Evolutionary conservation across 2,888 invertebrate species (phyloP).

Genomic region (Alcis repandata): DNA sequence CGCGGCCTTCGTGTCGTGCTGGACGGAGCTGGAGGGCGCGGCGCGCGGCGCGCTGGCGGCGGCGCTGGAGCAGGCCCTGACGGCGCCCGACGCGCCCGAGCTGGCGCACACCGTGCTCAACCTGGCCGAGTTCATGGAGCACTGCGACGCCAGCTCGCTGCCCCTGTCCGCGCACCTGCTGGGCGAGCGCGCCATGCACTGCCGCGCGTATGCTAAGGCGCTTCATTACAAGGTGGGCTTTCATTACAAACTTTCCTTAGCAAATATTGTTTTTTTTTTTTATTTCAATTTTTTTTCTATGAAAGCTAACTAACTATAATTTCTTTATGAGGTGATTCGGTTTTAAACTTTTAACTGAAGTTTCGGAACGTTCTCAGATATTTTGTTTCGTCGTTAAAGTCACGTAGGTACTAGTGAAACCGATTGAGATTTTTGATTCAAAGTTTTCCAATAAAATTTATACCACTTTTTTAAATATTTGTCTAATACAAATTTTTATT

Average conservation of each 20-base stretch:
- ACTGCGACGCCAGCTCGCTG: slow-evolving; percentile 98
- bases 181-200: slow-evolving; percentile 97
- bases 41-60: slow-evolving; percentile 94
- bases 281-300: no score
- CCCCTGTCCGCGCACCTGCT: slow-evolving; percentile 95
- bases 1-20: slow-evolving; percentile 99
- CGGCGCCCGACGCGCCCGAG: slow-evolving; percentile 97
- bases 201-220: slow-evolving; percentile 91
- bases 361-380: background rate
- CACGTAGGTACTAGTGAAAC: no score
- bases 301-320: no score
- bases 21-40: slow-evolving; percentile 96
- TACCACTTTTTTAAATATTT: no score
- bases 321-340: background rate
- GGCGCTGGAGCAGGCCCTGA: slow-evolving; percentile 95
- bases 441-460: background rate
- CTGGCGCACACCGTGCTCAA: slow-evolving; percentile 98
- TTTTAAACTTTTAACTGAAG: background rate
- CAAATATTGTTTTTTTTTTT: no score
- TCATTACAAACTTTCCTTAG: background rate
- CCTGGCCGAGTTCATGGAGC: slow-evolving; percentile 99
- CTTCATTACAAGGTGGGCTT: slow-evolving; percentile 85
- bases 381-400: no score
- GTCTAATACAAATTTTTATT: background rate
- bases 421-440: no score